Percentiles rank a stretch among this genome's conserved stretches.
Conservation (phyloP, 2,888 invertebrate genomes). For the Plebejus argus region DNA sequence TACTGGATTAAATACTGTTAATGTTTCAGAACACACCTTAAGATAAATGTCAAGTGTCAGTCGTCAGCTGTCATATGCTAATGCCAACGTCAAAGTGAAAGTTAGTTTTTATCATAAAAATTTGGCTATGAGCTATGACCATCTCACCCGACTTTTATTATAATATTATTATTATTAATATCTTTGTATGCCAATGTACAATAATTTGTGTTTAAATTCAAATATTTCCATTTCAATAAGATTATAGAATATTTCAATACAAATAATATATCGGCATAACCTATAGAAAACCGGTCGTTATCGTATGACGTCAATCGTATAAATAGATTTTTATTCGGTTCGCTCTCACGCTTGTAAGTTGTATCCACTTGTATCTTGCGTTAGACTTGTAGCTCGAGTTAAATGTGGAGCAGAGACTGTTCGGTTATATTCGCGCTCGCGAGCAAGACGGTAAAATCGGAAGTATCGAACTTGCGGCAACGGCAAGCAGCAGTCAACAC, state of each 20-base stretch:
- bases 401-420: conserved; percentile 5
- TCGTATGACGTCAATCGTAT: conserved; percentile 65
- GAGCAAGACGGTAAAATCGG: conserved; percentile 26
- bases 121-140: neutral
- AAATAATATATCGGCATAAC: neutral
- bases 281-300: neutral
- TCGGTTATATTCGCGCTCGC: conserved; percentile 30
- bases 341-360: neutral
- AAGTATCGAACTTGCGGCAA: neutral
- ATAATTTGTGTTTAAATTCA: no score
- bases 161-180: no score
- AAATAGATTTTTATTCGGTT: conserved; percentile 52
- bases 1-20: no score
- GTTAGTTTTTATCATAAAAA: neutral
- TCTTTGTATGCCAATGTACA: no score
- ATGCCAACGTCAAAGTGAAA: neutral
- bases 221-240: no score
- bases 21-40: no score
- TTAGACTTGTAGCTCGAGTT: neutral
- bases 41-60: neutral
- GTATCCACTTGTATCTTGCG: no score
- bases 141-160: neutral
- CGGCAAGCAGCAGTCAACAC: conserved; percentile 2
- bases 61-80: neutral
- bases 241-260: neutral